Percentiles rank a stretch among this genome's conserved stretches.
These are phyloP conservation scores for Lates japonicus DNA, from an alignment of 2,797 vertebrate genomes.

Conservation along the genomic window DNA sequence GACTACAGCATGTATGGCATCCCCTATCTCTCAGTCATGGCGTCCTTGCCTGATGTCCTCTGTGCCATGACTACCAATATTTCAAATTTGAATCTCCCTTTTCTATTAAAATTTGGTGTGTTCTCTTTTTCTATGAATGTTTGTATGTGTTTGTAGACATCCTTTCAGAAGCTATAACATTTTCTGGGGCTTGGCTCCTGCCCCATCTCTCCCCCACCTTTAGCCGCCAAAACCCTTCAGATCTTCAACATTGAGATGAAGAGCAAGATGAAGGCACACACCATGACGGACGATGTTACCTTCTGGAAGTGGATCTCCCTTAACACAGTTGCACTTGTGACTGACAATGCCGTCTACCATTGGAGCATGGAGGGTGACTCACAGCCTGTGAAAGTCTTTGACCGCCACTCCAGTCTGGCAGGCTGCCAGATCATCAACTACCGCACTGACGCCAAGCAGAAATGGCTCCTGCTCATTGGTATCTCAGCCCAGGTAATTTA, in stretches of 20 bases:
- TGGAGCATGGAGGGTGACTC: conserved; percentile 99
- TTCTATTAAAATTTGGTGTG: conserved; percentile 63
- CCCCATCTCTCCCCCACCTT: conserved; percentile 29
- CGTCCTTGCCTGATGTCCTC: conserved; percentile 72
- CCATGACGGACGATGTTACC: conserved; percentile 99
- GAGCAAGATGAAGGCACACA: conserved; percentile 99
- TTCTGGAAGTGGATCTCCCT: conserved; percentile 99
- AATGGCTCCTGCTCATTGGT: conserved; percentile 97
- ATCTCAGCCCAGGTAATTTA: conserved; percentile 96
- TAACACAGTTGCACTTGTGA: conserved; percentile 98
- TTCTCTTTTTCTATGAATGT: conserved; percentile 32
- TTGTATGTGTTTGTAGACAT: conserved; percentile 3
- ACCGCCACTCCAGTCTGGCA: conserved; percentile 97
- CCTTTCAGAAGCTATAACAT: conserved; percentile 50
- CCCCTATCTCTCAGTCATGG: conserved; percentile 73
- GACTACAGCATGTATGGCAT: conserved; percentile 75
- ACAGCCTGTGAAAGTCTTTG: conserved; percentile 97
- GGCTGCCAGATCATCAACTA: conserved; percentile 99
- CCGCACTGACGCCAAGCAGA: conserved; percentile 98
- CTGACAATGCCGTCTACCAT: conserved; percentile 98
- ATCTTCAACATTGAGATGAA: conserved; percentile 99
- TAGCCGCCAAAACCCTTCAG: conserved; percentile 98
- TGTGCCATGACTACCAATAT: conserved; percentile 72
- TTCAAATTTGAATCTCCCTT: conserved; percentile 66
- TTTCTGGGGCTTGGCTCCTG: conserved; percentile 56